Percentiles rank a stretch among this genome's conserved stretches.
Conservation (phyloP, 2,797 vertebrate genomes). For the Cuniculus paca region DNA sequence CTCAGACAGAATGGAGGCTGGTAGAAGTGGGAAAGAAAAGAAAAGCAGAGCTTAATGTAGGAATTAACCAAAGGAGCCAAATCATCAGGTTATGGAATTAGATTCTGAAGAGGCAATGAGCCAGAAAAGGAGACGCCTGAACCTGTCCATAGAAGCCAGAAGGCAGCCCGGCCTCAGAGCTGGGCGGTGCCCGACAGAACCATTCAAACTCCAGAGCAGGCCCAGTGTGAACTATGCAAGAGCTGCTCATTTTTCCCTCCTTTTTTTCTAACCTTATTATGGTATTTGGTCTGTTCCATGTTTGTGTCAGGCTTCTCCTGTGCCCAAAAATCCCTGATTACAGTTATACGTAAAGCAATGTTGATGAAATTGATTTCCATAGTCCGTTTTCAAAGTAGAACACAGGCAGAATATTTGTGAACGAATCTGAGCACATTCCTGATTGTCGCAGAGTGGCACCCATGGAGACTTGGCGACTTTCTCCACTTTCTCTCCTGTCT, state of each 20-base stretch:
- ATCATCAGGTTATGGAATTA: not conserved
- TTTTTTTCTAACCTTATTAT: not conserved
- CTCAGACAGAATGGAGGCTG: not conserved
- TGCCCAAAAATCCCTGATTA: constrained; percentile 12
- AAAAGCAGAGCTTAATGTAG: not conserved
- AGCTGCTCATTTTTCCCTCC: not conserved
- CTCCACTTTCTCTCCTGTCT: not conserved
- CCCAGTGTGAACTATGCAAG: not conserved
- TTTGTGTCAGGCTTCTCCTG: constrained; percentile 35
- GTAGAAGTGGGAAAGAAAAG: not conserved
- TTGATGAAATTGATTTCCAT: not conserved
- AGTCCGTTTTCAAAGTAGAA: constrained; percentile 38
- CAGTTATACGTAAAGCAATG: not conserved
- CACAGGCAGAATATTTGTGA: constrained; percentile 8
- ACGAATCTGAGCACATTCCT: not conserved
- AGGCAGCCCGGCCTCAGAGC: not conserved
- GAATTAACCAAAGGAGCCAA: constrained; percentile 21
- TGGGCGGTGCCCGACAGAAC: not conserved
- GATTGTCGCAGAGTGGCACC: not conserved
- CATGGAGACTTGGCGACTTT: not conserved
- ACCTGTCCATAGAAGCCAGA: not conserved
- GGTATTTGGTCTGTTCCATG: constrained; percentile 46
- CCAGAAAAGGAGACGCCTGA: not conserved
- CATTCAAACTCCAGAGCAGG: not conserved
- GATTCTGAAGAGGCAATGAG: constrained; percentile 53